Percentiles rank a stretch among this genome's conserved stretches.
phyloP scores from a whole-genome alignment of 2,888 invertebrate genomes.

The Eupithecia subumbrata region DNA sequence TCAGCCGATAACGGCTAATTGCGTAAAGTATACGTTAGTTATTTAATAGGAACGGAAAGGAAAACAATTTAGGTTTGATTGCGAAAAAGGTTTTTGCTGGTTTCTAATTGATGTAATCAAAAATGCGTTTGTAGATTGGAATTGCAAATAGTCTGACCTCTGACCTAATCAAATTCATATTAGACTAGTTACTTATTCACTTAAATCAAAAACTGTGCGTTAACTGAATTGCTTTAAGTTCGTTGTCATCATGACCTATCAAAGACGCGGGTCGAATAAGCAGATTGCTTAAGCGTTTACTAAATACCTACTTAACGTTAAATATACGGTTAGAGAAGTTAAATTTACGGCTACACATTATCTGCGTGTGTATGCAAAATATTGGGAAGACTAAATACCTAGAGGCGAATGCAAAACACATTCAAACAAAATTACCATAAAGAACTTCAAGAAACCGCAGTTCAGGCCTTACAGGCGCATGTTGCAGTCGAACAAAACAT shows the following conservation, averaged over 20 bases:
- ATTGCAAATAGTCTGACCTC: conserved; percentile 9
- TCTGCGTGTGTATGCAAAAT: conserved; percentile 10
- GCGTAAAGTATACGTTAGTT: conserved; percentile 64
- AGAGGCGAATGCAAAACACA: conserved; percentile 19
- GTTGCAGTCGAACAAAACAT: conserved; percentile 20
- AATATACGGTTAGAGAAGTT: not conserved
- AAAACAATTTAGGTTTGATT: conserved; percentile 47
- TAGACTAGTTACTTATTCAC: not conserved
- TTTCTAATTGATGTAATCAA: conserved; percentile 25
- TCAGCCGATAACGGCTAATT: conserved; percentile 69
- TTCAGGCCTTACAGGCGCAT: conserved; percentile 24
- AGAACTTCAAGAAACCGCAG: conserved; percentile 29
- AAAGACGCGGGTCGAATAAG: not conserved
- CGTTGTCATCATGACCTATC: not conserved
- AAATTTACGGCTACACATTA: not conserved
- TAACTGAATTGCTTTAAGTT: not conserved
- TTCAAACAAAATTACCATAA: conserved; percentile 26
- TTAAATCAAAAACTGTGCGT: not conserved
- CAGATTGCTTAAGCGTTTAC: not conserved
- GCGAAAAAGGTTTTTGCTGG: conserved; percentile 11
- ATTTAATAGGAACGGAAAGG: conserved; percentile 48
- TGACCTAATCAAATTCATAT: not conserved
- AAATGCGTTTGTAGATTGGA: conserved; percentile 27
- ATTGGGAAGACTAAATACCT: conserved; percentile 17
- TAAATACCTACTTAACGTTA: not conserved